Evolutionary conservation across 2,113 vertebrate genomes (phyloP).

Genomic region (Haemorhous mexicanus): DNA sequence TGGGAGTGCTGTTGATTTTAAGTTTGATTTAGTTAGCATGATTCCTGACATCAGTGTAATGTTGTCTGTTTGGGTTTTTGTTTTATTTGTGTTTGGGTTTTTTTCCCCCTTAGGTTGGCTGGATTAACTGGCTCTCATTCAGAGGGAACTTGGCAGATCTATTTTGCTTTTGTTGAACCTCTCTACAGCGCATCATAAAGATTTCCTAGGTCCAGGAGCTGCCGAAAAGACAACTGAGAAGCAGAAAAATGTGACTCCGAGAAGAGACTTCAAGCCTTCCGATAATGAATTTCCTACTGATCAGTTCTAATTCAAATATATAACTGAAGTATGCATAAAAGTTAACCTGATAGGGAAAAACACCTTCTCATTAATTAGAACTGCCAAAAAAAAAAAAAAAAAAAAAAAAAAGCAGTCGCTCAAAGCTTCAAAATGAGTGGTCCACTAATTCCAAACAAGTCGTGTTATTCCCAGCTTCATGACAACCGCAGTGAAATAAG

Average conservation of each 20-base stretch:
- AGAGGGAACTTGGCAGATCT: slow-evolving; percentile 26
- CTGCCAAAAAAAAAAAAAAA: not conserved
- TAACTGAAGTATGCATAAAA: slow-evolving; percentile 5
- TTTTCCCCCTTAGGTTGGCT: slow-evolving; percentile 50
- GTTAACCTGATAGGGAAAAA: not conserved
- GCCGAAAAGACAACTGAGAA: not conserved
- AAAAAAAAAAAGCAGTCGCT: not conserved
- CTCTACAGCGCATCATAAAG: not conserved
- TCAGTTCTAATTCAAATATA: not conserved
- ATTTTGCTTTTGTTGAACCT: slow-evolving; percentile 8
- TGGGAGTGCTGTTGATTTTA: not conserved
- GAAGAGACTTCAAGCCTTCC: not conserved
- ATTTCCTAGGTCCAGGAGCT: not conserved
- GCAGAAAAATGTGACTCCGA: slow-evolving; percentile 19
- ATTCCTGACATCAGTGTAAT: not conserved
- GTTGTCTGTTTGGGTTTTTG: not conserved
- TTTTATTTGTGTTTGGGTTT: not conserved
- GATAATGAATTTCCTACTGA: not conserved
- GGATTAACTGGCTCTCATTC: slow-evolving; percentile 43
- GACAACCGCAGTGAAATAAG: slow-evolving; percentile 63
- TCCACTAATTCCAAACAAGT: slow-evolving; percentile 67
- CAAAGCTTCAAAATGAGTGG: slow-evolving; percentile 70
- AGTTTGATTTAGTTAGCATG: not conserved
- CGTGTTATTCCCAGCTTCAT: slow-evolving; percentile 66
- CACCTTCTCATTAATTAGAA: not conserved